Percentiles rank a stretch among this genome's conserved stretches.
These are phyloP conservation scores for Gallinago nigripennis DNA, from an alignment of 2,797 vertebrate species.

Conservation along the genomic window DNA sequence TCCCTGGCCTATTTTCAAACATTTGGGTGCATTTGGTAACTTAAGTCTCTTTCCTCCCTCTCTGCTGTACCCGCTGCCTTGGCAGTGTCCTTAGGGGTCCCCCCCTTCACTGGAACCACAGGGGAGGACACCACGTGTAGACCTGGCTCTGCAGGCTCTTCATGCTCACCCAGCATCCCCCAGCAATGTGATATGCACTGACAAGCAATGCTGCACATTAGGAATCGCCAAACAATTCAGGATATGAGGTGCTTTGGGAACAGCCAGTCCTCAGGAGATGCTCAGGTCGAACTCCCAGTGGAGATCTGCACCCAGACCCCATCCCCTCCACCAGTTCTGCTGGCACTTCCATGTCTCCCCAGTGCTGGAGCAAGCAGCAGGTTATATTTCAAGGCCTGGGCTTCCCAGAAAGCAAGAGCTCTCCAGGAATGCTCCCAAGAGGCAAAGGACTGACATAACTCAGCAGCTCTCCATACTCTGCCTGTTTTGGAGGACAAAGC, in stretches of 20 bases:
- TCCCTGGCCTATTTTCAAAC: neutral
- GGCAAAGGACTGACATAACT: neutral
- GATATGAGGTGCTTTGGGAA: neutral
- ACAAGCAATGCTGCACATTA: rapidly evolving
- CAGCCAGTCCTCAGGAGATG: neutral
- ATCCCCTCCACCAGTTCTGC: neutral
- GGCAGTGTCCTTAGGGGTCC: neutral
- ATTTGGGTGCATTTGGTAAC: neutral
- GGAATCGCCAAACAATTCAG: neutral
- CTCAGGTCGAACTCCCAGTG: rapidly evolving
- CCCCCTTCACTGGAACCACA: neutral
- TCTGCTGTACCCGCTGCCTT: neutral
- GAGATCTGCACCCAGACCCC: neutral
- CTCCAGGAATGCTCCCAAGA: neutral
- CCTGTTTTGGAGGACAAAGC: neutral
- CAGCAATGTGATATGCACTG: rapidly evolving
- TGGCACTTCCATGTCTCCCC: neutral
- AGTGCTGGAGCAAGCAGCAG: neutral
- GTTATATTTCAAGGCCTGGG: neutral
- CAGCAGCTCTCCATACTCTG: neutral
- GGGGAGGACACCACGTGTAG: neutral
- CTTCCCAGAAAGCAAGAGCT: neutral
- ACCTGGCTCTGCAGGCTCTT: rapidly evolving
- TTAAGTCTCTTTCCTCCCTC: neutral
- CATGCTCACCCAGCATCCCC: neutral